Evolutionary conservation across 2,888 invertebrate genomes (phyloP), one percentile per base, ranked within the genome.

Genomic region (Kryphioiulus occultus): DNA sequence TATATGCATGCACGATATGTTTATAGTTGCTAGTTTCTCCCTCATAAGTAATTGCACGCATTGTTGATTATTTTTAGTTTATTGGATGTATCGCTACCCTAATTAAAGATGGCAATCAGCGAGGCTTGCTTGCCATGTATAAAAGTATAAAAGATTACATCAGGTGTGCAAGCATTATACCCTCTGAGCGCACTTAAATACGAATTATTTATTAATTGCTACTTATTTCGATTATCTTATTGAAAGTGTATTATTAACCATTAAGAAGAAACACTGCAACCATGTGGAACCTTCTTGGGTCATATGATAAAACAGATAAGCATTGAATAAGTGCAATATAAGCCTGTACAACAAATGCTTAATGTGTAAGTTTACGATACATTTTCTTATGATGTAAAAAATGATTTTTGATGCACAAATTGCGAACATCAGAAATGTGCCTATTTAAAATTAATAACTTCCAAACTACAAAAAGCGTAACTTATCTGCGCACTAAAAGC

Each of bases 61-160:
- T 78, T 78, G 78, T 78, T 78, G 78, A 78, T 78, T 78, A 78
- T 78, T 78, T 78, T 78, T 78, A 78, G 78, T 78, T 30, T 78
- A 78, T 78, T 78, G 78, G 78, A 78, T 78, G 78, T 78, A 78
- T 78, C 30, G 78, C 78, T 30, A 78, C 15, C 78, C 78, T 78
- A 78, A 78, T 78, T 78, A 30, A 30, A 78, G 78, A 78, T 78
- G 78, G 78, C 78, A 78, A 78, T 78, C 78, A 30, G 78, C 30
- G 78, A 78, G 78, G 30, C 15, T 78, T 78, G 15, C 78, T 78
- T 78, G 30, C 26, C 78, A 26, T 78, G 78, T 22, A 15, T 15
- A 22, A 30, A 15, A 30, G 78, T 10, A 22, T 30, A 78, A 78
- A 30, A 78, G 78, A 78, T 78, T 15, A 30, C 78, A 78, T 78